These are phyloP conservation scores for Euleptes europaea DNA, from an alignment of 2,113 vertebrate species.

Conservation along the genomic window DNA sequence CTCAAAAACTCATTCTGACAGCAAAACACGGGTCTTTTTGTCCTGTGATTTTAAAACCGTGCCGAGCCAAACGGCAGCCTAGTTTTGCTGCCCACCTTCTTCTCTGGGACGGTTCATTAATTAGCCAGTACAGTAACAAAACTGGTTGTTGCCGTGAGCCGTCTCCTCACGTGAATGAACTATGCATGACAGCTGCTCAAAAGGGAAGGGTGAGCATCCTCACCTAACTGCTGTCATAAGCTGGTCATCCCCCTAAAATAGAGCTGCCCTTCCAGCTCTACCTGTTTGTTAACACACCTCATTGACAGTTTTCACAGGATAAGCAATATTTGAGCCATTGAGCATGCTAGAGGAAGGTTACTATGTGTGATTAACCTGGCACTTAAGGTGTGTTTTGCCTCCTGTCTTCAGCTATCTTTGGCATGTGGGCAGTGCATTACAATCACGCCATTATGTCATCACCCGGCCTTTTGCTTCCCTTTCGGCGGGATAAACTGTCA, in stretches of 20 bases:
- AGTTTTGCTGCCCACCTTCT: slow-evolving; percentile 21
- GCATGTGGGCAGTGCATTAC: slow-evolving; percentile 66
- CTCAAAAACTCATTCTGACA: not conserved
- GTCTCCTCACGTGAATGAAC: slow-evolving; percentile 61
- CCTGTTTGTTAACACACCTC: slow-evolving; percentile 71
- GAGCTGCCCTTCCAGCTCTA: slow-evolving; percentile 74
- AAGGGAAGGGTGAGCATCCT: slow-evolving; percentile 70
- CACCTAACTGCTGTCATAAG: slow-evolving; percentile 70
- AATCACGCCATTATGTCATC: slow-evolving; percentile 58
- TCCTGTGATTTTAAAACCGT: slow-evolving; percentile 27
- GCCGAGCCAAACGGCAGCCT: slow-evolving; percentile 41
- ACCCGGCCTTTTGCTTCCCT: slow-evolving; percentile 43
- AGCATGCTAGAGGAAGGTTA: slow-evolving; percentile 73
- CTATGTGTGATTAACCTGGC: slow-evolving; percentile 58
- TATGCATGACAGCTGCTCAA: slow-evolving; percentile 50
- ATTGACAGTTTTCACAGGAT: slow-evolving; percentile 56
- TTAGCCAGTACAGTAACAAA: slow-evolving; percentile 37
- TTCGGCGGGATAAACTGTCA: slow-evolving; percentile 10
- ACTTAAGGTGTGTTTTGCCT: slow-evolving; percentile 65
- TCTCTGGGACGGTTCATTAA: slow-evolving; percentile 44
- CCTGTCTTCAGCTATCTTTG: slow-evolving; percentile 66
- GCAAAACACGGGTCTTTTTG: slow-evolving; percentile 24
- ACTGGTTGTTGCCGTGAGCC: slow-evolving; percentile 52
- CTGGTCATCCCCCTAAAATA: slow-evolving; percentile 79
- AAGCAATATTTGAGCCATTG: slow-evolving; percentile 69